A percentile compares a stretch with the other conserved stretches of the same genome.
phyloP scores from a whole-genome alignment of 1,140 invertebrate species.

The Atopsyche davidsoni region DNA sequence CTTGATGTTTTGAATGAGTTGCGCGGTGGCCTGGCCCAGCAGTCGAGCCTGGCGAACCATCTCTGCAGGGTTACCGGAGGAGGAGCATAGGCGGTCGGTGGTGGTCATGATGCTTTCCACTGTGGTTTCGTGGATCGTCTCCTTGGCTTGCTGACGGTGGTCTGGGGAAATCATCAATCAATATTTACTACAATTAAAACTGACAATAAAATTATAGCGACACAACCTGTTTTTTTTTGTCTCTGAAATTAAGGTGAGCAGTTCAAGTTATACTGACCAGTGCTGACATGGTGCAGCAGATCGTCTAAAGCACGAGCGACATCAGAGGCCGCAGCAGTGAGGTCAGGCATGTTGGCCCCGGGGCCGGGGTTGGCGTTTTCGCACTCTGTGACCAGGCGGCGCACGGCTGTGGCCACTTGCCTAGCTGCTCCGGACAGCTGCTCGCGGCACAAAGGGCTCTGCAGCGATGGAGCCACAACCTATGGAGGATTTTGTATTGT shows the following conservation, averaged over 20 bases:
- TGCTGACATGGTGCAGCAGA: slow-evolving; percentile 83
- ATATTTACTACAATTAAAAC: slow-evolving; percentile 9
- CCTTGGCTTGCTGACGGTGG: slow-evolving; percentile 46
- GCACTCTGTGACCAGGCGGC: slow-evolving; percentile 82
- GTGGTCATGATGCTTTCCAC: slow-evolving; percentile 88
- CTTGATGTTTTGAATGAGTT: slow-evolving; percentile 89
- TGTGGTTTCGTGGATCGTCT: slow-evolving; percentile 63
- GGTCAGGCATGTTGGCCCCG: slow-evolving; percentile 61
- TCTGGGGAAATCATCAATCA: slow-evolving; percentile 29
- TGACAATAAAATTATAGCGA: neutral
- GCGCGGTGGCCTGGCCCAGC: slow-evolving; percentile 87
- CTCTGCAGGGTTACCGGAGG: slow-evolving; percentile 77
- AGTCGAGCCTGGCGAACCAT: slow-evolving; percentile 92
- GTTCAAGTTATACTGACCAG: slow-evolving; percentile 31
- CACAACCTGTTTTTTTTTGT: no score
- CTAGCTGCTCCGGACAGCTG: slow-evolving; percentile 89
- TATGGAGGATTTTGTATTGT: no score
- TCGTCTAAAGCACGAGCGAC: slow-evolving; percentile 88
- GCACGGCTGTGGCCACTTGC: slow-evolving; percentile 89
- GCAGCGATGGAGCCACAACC: slow-evolving; percentile 79
- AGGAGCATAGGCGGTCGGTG: slow-evolving; percentile 82
- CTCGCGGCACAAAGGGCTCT: slow-evolving; percentile 88
- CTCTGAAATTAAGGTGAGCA: neutral
- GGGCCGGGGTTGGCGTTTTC: slow-evolving; percentile 62
- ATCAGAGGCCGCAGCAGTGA: slow-evolving; percentile 77